These are phyloP conservation scores for Fulmarus glacialis DNA, from an alignment of 2,113 vertebrate species.

Conservation along the genomic window DNA sequence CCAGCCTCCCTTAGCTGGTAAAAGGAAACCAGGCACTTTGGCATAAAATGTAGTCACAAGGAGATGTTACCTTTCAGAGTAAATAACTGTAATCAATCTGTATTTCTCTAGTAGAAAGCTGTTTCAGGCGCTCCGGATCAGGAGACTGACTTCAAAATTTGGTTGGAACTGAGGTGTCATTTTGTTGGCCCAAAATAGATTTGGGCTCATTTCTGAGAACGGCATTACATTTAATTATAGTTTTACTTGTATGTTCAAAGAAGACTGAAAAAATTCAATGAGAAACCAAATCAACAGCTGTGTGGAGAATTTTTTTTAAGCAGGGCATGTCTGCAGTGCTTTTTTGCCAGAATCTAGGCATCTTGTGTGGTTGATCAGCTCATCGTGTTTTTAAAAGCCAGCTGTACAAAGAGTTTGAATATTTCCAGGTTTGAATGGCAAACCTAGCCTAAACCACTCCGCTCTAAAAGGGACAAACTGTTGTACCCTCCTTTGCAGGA, in stretches of 20 bases:
- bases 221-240: background rate
- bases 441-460: background rate
- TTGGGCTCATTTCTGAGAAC: background rate
- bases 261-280: background rate
- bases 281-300: background rate
- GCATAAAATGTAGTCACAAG: constrained; percentile 1
- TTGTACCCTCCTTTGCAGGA: background rate
- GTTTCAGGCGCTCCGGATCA: background rate
- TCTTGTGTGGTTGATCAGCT: background rate
- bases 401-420: background rate
- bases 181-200: background rate
- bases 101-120: background rate
- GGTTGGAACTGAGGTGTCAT: background rate
- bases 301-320: background rate
- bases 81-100: background rate
- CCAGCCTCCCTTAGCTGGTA: background rate
- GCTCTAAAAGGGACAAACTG: background rate
- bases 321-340: background rate
- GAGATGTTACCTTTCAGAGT: background rate
- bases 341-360: background rate
- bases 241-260: background rate
- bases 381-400: background rate
- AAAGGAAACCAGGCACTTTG: constrained; percentile 54
- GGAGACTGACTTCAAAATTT: background rate
- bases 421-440: background rate